Percentiles rank a stretch among this genome's conserved stretches.
Evolutionary conservation across 2,888 invertebrate species (phyloP).

Genomic region (Podabrus alpinus): DNA sequence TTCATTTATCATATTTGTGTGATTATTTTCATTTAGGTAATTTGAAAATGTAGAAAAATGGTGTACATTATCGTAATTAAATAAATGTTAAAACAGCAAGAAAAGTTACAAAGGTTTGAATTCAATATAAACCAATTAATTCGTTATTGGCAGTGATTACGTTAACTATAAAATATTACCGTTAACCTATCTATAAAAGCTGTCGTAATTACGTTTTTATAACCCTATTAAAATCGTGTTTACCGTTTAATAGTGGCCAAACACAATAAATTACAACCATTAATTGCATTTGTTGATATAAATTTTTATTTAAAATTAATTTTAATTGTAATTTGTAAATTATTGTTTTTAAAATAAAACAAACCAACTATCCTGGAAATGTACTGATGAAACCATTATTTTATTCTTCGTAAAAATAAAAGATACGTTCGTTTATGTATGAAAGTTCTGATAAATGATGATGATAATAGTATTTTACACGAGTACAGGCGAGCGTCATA

Average conservation of each 20-base stretch:
- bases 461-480: neutral
- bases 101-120: neutral
- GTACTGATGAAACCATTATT: neutral
- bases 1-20: neutral
- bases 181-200: constrained; percentile 25
- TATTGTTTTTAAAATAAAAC: neutral
- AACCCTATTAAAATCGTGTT: constrained; percentile 27
- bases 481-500: neutral
- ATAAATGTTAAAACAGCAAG: neutral
- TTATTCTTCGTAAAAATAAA: neutral
- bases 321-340: neutral
- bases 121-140: constrained; percentile 17
- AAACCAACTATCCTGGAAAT: neutral
- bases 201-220: constrained; percentile 30
- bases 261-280: constrained; percentile 22
- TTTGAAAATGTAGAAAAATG: neutral
- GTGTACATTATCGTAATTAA: neutral
- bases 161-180: constrained; percentile 25
- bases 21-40: neutral
- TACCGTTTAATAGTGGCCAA: constrained; percentile 21
- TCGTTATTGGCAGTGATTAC: constrained; percentile 27
- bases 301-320: constrained; percentile 15
- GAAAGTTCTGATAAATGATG: neutral
- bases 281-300: constrained; percentile 16
- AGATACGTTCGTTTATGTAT: neutral